Base-by-base conservation (phyloP, 2,113 vertebrate genomes). In the Spea multiplicata region DNA sequence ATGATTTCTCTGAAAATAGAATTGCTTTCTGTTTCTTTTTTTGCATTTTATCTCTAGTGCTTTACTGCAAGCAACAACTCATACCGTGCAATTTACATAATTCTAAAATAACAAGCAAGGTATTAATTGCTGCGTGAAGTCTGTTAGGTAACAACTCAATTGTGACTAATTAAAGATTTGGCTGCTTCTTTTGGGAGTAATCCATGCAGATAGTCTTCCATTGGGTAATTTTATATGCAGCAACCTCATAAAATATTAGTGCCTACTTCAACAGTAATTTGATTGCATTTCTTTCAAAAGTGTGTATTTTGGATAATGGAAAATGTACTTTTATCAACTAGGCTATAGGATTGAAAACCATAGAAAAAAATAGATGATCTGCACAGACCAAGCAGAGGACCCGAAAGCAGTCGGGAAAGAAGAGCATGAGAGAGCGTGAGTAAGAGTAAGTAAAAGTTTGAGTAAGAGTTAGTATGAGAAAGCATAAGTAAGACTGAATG, bases 131-230 rank as follows among this genome's bases (percentile, higher is more conserved):
- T 71, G 66, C 47, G 47, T 61, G 73, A 84, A 81, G 78, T 73
- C 52, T 81, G 73, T 75, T 81, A 80, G 62, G 71, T 76, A 83
- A 72, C 67, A 74, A 81, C 50, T 82, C 80, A 79, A 50, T 52
- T 47, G 55, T 75, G 72, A 73, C 81, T 82, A 85, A 78, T 80
- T 84, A 83, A 80, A 75, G 75, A 80, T 65, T 65, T 61, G 44
- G 78, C 80, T 75, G 17, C 75, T 79, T 81, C 73, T 81, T 82
- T 69, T 74, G 10, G 66, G 77, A 82, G 74, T 83, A 81, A 83
- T 80, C 70, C 67, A 50, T 44, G n/a, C 47, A 0, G 3, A 67
- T 49, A 78, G 67, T n/a, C 82, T 81, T 75, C 77, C 64, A 57
- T 69, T 72, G 75, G 30, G 77, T 83, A 76, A 83, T 75, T 74